Conservation (phyloP, 1,140 invertebrate genomes). For the Heterodera carotae region DNA sequence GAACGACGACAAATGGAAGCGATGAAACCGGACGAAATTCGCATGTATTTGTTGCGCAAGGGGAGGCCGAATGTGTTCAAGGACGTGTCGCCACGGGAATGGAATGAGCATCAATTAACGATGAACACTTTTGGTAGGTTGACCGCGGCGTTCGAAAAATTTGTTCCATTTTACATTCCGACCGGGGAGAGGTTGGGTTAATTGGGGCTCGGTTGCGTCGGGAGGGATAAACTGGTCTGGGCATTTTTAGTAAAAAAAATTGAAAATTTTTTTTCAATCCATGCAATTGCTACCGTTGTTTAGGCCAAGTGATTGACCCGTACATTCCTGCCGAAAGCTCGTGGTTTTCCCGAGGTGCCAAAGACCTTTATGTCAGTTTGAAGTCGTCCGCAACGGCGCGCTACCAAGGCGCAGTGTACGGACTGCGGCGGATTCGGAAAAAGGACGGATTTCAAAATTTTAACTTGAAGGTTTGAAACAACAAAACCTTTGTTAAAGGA, state of each 20-base stretch:
- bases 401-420: constrained; percentile 50
- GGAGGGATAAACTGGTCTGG: too few relatives aligned
- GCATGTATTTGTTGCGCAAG: constrained; percentile 54
- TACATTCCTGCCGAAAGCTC: constrained; percentile 52
- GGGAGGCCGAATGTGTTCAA: constrained; percentile 60
- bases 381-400: constrained; percentile 45
- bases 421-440: constrained; percentile 53
- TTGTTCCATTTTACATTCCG: neutral
- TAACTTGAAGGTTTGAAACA: constrained; percentile 46
- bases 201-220: too few relatives aligned
- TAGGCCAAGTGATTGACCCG: constrained; percentile 56
- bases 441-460: constrained; percentile 63
- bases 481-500: too few relatives aligned
- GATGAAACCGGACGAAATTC: constrained; percentile 51
- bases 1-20: constrained; percentile 35
- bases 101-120: constrained; percentile 61
- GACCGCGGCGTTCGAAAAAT: constrained; percentile 8
- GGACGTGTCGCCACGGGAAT: constrained; percentile 54
- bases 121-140: constrained; percentile 60
- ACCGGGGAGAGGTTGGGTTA: neutral
- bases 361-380: constrained; percentile 29
- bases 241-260: too few relatives aligned
- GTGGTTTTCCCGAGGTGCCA: constrained; percentile 1
- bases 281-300: too few relatives aligned
- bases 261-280: too few relatives aligned